A percentile compares a stretch with the other conserved stretches of the same genome.
Evolutionary conservation across 1,140 invertebrate genomes (phyloP).

Genomic region (Heliconius congener): DNA sequence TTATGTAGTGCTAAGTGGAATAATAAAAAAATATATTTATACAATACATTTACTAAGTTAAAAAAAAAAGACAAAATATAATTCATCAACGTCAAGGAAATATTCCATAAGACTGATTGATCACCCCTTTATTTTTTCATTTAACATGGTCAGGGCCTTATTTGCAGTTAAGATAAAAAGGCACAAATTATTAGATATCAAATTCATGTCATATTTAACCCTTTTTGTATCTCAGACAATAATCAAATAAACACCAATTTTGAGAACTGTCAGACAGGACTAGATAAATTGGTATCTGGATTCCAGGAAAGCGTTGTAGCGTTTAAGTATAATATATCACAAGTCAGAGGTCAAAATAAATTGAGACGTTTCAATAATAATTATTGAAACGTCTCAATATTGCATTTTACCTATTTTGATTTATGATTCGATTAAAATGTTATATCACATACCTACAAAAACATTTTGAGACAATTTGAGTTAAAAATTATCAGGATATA

Average conservation of each 20-base stretch:
- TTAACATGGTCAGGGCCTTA: neutral
- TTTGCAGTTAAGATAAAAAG: neutral
- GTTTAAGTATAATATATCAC: too few relatives aligned
- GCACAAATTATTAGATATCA: neutral
- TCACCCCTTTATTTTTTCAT: neutral
- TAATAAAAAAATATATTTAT: neutral
- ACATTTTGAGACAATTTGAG: too few relatives aligned
- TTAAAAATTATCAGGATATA: too few relatives aligned
- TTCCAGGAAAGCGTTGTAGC: too few relatives aligned
- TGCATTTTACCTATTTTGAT: too few relatives aligned
- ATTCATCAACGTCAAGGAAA: conserved; percentile 9
- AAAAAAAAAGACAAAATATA: neutral
- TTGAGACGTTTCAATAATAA: too few relatives aligned
- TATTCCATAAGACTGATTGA: neutral
- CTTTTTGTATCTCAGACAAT: neutral
- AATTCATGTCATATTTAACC: neutral
- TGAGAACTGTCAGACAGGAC: too few relatives aligned
- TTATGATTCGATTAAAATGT: too few relatives aligned
- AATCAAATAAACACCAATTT: neutral
- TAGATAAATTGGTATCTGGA: too few relatives aligned
- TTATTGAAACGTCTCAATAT: too few relatives aligned
- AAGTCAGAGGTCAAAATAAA: too few relatives aligned
- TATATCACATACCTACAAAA: too few relatives aligned
- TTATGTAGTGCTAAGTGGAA: neutral
- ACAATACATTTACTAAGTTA: neutral